Percentiles rank a stretch among this genome's conserved stretches.
These are phyloP conservation scores for Agapornis canus DNA, from an alignment of 2,797 vertebrate genomes.

Conservation along the genomic window DNA sequence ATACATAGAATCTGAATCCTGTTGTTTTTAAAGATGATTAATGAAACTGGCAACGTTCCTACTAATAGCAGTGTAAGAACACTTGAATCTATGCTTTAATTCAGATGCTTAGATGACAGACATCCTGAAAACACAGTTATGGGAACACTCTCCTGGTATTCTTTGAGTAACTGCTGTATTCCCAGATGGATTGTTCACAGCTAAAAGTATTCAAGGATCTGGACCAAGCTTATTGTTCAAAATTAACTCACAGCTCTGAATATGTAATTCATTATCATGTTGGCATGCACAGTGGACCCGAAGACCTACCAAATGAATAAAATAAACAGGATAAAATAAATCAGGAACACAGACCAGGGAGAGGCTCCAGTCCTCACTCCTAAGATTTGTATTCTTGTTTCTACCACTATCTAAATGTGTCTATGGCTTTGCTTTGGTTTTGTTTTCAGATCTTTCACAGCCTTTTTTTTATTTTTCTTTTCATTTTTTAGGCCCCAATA, in stretches of 20 bases:
- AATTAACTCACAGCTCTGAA: background rate
- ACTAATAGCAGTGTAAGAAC: background rate
- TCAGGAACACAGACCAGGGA: background rate
- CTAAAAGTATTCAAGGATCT: background rate
- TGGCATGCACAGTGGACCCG: background rate
- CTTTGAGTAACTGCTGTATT: background rate
- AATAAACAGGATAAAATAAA: background rate
- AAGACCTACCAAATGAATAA: background rate
- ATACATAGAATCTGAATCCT: background rate
- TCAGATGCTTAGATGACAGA: background rate
- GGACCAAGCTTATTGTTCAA: background rate
- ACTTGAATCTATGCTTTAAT: background rate
- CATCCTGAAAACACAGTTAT: background rate
- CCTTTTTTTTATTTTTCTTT: background rate
- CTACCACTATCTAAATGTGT: background rate
- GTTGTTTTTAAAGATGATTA: background rate
- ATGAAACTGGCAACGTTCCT: background rate
- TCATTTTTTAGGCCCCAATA: background rate
- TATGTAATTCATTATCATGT: background rate
- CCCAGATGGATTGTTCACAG: background rate
- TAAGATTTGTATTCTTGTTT: background rate
- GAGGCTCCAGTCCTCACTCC: background rate
- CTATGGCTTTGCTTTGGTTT: background rate
- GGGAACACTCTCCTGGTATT: background rate
- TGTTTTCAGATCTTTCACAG: background rate